These are phyloP conservation scores for Seriola quinqueradiata DNA, from an alignment of 2,113 vertebrate species.

Conservation along the genomic window DNA sequence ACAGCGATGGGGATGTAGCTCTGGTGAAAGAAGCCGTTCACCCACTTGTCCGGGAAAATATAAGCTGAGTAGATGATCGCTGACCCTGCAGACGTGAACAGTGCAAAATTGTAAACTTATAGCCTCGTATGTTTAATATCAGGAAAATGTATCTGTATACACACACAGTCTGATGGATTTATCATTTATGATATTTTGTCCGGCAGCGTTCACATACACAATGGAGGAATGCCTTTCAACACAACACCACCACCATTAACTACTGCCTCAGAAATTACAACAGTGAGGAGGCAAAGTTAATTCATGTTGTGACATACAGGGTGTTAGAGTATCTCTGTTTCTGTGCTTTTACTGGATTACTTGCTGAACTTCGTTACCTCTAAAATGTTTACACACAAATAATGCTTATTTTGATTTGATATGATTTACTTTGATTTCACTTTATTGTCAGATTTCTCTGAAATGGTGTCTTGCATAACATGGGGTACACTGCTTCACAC, in stretches of 20 bases:
- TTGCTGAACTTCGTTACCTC: background rate
- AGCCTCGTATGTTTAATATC: background rate
- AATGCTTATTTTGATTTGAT: no score
- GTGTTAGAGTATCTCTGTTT: no score
- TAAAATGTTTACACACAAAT: background rate
- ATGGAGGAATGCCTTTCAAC: background rate
- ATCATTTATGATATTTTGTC: background rate
- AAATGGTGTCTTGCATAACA: no score
- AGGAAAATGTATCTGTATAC: background rate
- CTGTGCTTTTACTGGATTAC: background rate
- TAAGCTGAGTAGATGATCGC: conserved; percentile 92
- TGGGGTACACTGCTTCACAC: no score
- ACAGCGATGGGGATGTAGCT: conserved; percentile 85
- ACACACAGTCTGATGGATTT: background rate
- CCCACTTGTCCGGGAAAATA: conserved; percentile 88
- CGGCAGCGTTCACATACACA: background rate
- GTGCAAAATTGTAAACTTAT: background rate
- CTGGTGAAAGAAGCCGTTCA: conserved; percentile 85
- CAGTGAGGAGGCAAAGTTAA: no score
- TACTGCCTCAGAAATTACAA: no score
- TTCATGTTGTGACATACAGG: no score
- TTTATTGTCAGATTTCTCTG: no score
- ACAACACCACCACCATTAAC: no score
- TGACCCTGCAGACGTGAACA: conserved; percentile 84
- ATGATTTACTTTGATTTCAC: no score